Conservation (phyloP, 2,797 vertebrate genomes). For the Glossophaga mutica region DNA sequence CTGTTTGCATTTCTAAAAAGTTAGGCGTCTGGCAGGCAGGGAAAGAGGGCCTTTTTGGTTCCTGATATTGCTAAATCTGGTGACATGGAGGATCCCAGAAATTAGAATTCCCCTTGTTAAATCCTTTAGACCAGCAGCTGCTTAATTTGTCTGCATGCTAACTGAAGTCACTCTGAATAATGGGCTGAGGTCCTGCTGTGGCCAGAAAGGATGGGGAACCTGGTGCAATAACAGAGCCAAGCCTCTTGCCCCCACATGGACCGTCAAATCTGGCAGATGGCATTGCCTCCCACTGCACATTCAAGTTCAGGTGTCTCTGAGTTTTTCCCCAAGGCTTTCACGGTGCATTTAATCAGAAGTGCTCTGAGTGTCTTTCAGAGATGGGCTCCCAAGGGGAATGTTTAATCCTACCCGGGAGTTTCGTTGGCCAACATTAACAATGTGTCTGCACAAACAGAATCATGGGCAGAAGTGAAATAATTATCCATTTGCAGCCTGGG, state of each 20-base stretch:
- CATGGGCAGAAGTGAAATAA: constrained; percentile 43
- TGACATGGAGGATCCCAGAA: constrained; percentile 28
- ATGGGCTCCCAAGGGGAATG: not conserved
- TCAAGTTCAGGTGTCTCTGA: constrained; percentile 53
- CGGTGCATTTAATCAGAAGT: constrained; percentile 56
- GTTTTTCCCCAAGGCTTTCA: constrained; percentile 39
- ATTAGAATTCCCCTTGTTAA: constrained; percentile 32
- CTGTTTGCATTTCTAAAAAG: not conserved
- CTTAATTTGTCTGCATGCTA: not conserved
- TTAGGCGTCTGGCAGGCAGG: not conserved
- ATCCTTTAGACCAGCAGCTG: not conserved
- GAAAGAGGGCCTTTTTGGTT: not conserved
- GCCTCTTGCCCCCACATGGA: not conserved
- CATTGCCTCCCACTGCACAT: not conserved
- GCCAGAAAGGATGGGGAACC: not conserved
- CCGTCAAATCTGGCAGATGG: constrained; percentile 26
- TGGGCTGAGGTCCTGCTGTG: not conserved
- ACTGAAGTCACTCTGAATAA: not conserved
- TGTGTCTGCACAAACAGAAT: constrained; percentile 55
- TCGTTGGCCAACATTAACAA: not conserved
- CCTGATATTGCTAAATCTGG: not conserved
- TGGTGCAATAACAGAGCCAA: not conserved
- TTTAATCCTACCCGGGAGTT: constrained; percentile 48
- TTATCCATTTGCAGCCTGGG: constrained; percentile 32
- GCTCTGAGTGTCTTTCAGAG: constrained; percentile 47